Conservation (phyloP, 2,113 vertebrate genomes). For the Hymenochirus boettgeri region DNA sequence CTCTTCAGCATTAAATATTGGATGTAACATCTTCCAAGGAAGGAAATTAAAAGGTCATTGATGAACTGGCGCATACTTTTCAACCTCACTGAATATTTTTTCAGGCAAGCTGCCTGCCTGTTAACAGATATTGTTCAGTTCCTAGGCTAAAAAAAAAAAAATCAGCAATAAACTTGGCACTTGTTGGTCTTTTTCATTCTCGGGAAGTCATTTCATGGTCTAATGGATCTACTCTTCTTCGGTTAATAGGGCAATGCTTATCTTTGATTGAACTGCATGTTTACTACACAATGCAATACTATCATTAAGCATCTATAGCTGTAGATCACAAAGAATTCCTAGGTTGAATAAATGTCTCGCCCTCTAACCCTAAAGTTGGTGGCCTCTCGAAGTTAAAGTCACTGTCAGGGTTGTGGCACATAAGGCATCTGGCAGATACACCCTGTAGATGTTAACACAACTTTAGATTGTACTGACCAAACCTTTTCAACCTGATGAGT, state of each 20-base stretch:
- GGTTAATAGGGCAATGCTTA: neutral
- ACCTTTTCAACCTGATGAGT: neutral
- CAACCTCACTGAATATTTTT: neutral
- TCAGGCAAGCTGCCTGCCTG: no score
- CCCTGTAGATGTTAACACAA: neutral
- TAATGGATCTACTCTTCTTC: conserved; percentile 46
- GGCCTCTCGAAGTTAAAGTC: conserved; percentile 1
- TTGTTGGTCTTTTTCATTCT: neutral
- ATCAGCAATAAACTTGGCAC: neutral
- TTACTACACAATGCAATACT: neutral
- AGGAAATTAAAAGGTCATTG: neutral
- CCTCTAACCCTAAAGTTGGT: conserved; percentile 5
- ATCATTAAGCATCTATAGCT: conserved; percentile 4
- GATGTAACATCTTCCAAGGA: neutral
- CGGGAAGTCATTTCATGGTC: neutral
- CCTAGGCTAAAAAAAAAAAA: neutral
- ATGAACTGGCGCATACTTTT: neutral
- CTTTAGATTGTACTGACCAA: neutral
- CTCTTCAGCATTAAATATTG: no score
- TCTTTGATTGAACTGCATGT: conserved; percentile 1
- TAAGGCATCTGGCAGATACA: neutral
- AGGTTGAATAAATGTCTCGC: neutral
- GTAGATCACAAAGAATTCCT: neutral
- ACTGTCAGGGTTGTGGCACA: neutral
- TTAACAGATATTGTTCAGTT: neutral